Evolutionary conservation across 2,797 vertebrate species (phyloP).

Genomic region (Sternarchorhynchus goeldii): DNA sequence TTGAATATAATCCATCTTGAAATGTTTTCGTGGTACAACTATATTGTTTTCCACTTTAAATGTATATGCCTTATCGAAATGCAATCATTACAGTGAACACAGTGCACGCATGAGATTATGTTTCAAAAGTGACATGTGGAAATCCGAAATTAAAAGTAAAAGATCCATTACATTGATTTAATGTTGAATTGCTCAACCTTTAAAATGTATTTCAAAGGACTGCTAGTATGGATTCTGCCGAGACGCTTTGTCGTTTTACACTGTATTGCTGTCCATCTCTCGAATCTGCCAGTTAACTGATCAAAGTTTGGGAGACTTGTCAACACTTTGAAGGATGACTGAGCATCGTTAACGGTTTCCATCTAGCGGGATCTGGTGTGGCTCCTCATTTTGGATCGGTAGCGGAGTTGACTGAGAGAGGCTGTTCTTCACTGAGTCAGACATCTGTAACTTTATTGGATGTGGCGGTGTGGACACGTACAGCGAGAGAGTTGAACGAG

Average conservation of each 20-base stretch:
- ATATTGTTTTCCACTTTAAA: too few relatives aligned
- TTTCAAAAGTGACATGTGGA: too few relatives aligned
- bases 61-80: too few relatives aligned
- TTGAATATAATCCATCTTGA: too few relatives aligned
- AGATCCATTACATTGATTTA: too few relatives aligned
- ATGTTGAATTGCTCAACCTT: too few relatives aligned
- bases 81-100: too few relatives aligned
- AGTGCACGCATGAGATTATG: too few relatives aligned
- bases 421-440: conserved; percentile 54
- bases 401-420: conserved; percentile 40
- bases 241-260: not conserved
- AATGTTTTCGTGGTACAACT: too few relatives aligned
- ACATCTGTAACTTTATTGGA: conserved; percentile 44
- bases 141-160: too few relatives aligned
- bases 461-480: conserved; percentile 41
- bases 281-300: conserved; percentile 12
- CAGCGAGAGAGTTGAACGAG: conserved; percentile 50
- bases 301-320: conserved; percentile 35
- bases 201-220: too few relatives aligned
- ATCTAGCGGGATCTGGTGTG: conserved; percentile 33
- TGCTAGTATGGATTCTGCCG: too few relatives aligned
- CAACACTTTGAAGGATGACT: conserved; percentile 31
- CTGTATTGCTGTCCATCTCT: not conserved
- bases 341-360: conserved; percentile 42
- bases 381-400: conserved; percentile 40